phyloP scores from a whole-genome alignment of 2,797 vertebrate genomes.

The Furcifer pardalis region DNA sequence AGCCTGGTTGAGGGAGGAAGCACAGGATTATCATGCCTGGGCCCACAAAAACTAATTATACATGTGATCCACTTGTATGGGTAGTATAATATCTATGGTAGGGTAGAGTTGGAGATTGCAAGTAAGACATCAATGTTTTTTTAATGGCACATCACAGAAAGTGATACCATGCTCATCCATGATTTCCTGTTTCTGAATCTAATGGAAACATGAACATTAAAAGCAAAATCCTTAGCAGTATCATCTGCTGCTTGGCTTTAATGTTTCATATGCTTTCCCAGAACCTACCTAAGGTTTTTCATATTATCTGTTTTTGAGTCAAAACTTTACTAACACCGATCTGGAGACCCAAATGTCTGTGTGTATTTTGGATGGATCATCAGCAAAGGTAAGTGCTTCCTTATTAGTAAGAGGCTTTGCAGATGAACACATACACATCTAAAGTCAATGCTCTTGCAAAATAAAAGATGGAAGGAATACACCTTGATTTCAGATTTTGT shows the following conservation, averaged over 20 bases:
- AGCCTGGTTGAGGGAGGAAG: too few species aligned
- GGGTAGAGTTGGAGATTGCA: too few species aligned
- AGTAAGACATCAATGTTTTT: background rate
- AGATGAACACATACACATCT: background rate
- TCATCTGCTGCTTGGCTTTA: background rate
- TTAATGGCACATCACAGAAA: background rate
- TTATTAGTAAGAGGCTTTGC: constrained; percentile 22
- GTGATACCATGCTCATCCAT: background rate
- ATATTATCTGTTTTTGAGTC: background rate
- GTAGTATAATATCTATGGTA: too few species aligned
- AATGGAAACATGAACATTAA: background rate
- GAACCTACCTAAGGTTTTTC: background rate
- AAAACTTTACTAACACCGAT: background rate
- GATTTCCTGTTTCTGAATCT: background rate
- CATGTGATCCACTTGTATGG: too few species aligned
- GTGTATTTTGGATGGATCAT: background rate
- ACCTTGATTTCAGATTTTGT: constrained; percentile 8
- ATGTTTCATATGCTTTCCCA: background rate
- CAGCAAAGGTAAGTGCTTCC: background rate
- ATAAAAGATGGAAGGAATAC: background rate
- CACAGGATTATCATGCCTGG: too few species aligned
- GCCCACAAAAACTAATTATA: too few species aligned
- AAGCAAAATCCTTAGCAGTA: background rate
- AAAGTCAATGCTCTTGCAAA: background rate
- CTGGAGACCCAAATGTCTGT: background rate